These are phyloP conservation scores for Diadema setosum DNA, from an alignment of 35 echinoderm and acorn worm genomes.

Conservation along the genomic window DNA sequence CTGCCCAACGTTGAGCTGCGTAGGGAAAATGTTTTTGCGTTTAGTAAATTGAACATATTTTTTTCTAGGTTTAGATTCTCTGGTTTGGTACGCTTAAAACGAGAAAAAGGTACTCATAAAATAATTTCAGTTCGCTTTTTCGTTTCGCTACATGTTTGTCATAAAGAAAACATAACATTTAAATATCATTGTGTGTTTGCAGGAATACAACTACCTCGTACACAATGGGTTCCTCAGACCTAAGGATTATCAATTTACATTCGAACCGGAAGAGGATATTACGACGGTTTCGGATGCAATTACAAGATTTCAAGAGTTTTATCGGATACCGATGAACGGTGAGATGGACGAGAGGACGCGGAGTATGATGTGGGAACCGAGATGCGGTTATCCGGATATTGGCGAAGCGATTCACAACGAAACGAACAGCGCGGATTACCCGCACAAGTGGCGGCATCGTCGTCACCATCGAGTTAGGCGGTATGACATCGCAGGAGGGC, in stretches of 20 bases:
- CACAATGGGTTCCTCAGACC: background rate
- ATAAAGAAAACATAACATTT: too few relatives aligned
- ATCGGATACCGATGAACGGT: slow-evolving; percentile 31
- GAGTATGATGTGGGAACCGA: slow-evolving; percentile 43
- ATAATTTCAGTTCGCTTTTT: too few relatives aligned
- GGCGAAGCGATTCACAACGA: slow-evolving; percentile 17
- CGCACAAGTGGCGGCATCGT: too few relatives aligned
- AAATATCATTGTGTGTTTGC: too few relatives aligned
- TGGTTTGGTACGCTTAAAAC: too few relatives aligned
- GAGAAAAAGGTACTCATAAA: too few relatives aligned
- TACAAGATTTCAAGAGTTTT: slow-evolving; percentile 57
- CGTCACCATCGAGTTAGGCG: slow-evolving; percentile 52
- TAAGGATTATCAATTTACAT: background rate
- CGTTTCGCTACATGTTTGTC: too few relatives aligned
- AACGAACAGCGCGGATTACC: background rate
- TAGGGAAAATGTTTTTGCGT: too few relatives aligned
- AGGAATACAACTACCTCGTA: slow-evolving; percentile 18
- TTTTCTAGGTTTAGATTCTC: too few relatives aligned
- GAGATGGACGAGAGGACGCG: slow-evolving; percentile 50
- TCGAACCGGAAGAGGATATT: background rate
- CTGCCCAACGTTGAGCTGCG: too few relatives aligned
- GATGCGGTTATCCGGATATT: slow-evolving; percentile 71
- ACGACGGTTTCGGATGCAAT: slow-evolving; percentile 21
- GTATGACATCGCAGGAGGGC: slow-evolving; percentile 51
- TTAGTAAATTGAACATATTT: too few relatives aligned